These are phyloP conservation scores for Paedocypris sp. DNA, from an alignment of 2,113 vertebrate species.

Conservation along the genomic window DNA sequence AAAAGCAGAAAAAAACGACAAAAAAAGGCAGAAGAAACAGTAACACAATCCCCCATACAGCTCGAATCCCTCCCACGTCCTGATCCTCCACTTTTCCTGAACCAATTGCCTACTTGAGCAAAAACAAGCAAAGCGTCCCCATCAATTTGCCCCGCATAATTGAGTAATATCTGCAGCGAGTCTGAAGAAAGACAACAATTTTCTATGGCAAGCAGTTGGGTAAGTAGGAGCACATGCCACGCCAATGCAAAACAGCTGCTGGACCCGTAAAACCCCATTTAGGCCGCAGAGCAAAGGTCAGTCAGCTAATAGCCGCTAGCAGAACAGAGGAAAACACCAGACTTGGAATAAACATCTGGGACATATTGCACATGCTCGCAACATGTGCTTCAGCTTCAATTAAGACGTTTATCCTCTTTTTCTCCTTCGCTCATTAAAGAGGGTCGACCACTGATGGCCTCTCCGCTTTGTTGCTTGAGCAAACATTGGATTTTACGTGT, in stretches of 20 bases:
- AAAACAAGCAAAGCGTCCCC: conserved; percentile 53
- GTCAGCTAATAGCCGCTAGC: conserved; percentile 89
- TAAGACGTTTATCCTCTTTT: conserved; percentile 95
- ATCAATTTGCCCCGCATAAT: conserved; percentile 66
- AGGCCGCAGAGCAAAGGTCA: conserved; percentile 89
- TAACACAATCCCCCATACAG: too few relatives aligned
- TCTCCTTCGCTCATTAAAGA: conserved; percentile 58
- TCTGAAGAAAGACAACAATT: conserved; percentile 86
- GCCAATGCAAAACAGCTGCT: conserved; percentile 95
- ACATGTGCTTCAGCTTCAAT: conserved; percentile 95
- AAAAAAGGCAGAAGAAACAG: too few relatives aligned
- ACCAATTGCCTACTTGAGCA: conserved; percentile 44
- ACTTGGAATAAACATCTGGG: conserved; percentile 79
- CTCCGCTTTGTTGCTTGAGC: conserved; percentile 65
- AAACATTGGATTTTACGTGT: conserved; percentile 64
- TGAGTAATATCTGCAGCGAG: conserved; percentile 68
- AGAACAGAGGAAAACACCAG: conserved; percentile 69
- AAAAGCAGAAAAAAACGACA: too few relatives aligned
- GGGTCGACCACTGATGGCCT: conserved; percentile 69
- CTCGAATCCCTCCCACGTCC: not conserved
- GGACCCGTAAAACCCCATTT: conserved; percentile 86
- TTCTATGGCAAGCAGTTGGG: conserved; percentile 79
- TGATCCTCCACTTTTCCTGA: conserved; percentile 1
- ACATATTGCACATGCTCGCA: conserved; percentile 85
- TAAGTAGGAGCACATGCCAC: conserved; percentile 81